Evolutionary conservation across 2,888 invertebrate species (phyloP).

Genomic region (Druceiella hillmani): DNA sequence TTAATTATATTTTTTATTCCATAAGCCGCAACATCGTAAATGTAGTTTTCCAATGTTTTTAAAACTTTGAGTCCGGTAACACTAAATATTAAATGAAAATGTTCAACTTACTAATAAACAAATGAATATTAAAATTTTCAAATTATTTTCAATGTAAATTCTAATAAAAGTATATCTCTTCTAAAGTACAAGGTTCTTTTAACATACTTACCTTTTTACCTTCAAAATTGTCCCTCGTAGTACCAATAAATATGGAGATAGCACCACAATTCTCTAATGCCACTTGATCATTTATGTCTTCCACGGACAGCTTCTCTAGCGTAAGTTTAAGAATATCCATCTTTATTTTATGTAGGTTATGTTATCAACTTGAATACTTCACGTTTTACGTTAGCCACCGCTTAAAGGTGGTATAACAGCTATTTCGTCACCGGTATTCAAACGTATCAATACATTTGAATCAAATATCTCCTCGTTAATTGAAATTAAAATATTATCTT

Average conservation of each 20-base stretch:
- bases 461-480: slow-evolving; percentile 76
- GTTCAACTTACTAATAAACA: too few species aligned
- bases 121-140: too few species aligned
- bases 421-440: slow-evolving; percentile 71
- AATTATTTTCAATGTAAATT: slow-evolving; percentile 2
- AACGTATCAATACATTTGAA: slow-evolving; percentile 45
- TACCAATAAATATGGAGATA: slow-evolving; percentile 83
- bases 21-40: too few species aligned
- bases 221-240: slow-evolving; percentile 80
- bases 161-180: background rate
- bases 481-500: slow-evolving; percentile 69
- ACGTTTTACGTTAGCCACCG: slow-evolving; percentile 61
- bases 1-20: too few species aligned
- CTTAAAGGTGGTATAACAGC: slow-evolving; percentile 93
- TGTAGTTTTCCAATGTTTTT: too few species aligned
- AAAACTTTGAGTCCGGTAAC: too few species aligned
- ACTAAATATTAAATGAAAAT: too few species aligned
- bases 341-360: slow-evolving; percentile 11
- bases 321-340: slow-evolving; percentile 71
- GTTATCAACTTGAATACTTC: slow-evolving; percentile 1
- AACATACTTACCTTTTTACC: slow-evolving; percentile 58
- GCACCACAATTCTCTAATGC: slow-evolving; percentile 77
- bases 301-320: slow-evolving; percentile 60
- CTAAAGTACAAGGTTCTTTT: background rate
- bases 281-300: slow-evolving; percentile 60